Percentiles rank a stretch among this genome's conserved stretches.
These are phyloP conservation scores for Triplophysa yarkandensis DNA, from an alignment of 2,797 vertebrate genomes.

Conservation along the genomic window DNA sequence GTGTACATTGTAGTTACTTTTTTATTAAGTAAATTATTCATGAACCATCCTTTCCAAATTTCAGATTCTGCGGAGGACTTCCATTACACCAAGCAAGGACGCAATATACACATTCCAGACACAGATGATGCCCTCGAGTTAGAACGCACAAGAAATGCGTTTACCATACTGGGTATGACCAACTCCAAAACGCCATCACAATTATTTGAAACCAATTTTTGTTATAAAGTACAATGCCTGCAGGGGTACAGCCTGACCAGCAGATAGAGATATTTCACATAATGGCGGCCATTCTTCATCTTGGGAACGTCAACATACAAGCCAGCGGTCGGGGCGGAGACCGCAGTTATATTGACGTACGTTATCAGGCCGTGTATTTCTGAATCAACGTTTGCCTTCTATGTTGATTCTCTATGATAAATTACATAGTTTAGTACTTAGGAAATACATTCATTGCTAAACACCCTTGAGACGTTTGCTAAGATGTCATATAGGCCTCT, in stretches of 20 bases:
- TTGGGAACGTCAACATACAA: constrained; percentile 75
- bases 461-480: too few species aligned
- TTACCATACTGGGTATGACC: constrained; percentile 74
- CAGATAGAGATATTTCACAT: constrained; percentile 82
- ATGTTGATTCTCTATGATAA: neutral
- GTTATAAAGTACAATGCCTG: constrained; percentile 17
- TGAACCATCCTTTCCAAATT: neutral
- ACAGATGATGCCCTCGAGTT: constrained; percentile 71
- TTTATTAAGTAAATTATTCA: too few species aligned
- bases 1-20: too few species aligned
- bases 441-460: neutral
- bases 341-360: constrained; percentile 73
- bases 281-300: constrained; percentile 77
- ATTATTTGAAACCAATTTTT: neutral
- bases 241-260: constrained; percentile 76
- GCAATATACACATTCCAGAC: constrained; percentile 63
- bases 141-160: constrained; percentile 74
- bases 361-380: neutral
- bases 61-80: constrained; percentile 75
- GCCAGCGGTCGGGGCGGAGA: constrained; percentile 72
- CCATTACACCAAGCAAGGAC: constrained; percentile 78
- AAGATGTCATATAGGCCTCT: too few species aligned
- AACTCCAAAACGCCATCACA: neutral
- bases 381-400: too few species aligned
- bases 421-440: neutral